A percentile compares a stretch with the other conserved stretches of the same genome.
phyloP scores from a whole-genome alignment of 2,113 vertebrate species.

The Cyanistes caeruleus region DNA sequence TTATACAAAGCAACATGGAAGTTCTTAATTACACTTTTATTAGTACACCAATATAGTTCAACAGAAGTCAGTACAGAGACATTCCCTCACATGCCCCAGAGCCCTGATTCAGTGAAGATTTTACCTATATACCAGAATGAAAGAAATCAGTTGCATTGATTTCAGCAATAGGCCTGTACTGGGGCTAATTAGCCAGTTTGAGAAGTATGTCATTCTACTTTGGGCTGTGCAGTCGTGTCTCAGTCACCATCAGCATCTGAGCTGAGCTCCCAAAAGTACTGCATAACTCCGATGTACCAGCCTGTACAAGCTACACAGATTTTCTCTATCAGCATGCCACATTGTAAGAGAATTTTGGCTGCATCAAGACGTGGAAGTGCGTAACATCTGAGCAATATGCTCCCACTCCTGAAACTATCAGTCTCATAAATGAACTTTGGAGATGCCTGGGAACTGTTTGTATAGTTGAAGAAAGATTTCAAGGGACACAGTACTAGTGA shows the following conservation, averaged over 20 bases:
- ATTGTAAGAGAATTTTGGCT: neutral
- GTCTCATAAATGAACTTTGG: neutral
- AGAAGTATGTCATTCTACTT: neutral
- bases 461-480: neutral
- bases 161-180: neutral
- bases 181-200: neutral
- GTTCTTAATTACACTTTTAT: neutral
- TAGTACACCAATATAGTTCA: neutral
- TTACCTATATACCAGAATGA: neutral
- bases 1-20: neutral
- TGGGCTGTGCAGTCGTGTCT: rapidly evolving
- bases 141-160: neutral
- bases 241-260: neutral
- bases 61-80: neutral
- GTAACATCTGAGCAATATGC: neutral
- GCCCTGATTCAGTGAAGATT: neutral
- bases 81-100: rapidly evolving
- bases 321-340: neutral
- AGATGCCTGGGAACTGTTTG: neutral
- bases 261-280: neutral
- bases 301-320: neutral
- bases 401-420: neutral
- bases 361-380: neutral
- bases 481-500: neutral
- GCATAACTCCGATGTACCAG: too few relatives aligned